A percentile compares a stretch with the other conserved stretches of the same genome.
phyloP scores from a whole-genome alignment of 2,888 invertebrate species.

The Ligdia adustata region DNA sequence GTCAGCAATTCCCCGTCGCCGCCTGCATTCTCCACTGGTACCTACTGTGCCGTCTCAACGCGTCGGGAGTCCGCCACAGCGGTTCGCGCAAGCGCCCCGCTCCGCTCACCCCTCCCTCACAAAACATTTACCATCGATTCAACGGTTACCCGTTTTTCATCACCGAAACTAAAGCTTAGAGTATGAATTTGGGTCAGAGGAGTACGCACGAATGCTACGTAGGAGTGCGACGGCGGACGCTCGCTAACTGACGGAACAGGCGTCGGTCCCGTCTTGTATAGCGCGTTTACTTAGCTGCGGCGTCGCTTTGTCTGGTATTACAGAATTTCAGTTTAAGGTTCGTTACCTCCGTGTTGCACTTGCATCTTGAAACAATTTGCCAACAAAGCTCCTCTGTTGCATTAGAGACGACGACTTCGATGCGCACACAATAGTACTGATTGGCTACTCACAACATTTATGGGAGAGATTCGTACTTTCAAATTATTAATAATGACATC shows the following conservation, averaged over 20 bases:
- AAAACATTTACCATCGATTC: slow-evolving; percentile 61
- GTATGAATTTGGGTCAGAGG: slow-evolving; percentile 50
- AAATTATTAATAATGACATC: too few species aligned
- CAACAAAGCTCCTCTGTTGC: too few species aligned
- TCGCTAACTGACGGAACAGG: slow-evolving; percentile 8
- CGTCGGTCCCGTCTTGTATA: neutral
- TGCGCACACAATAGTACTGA: too few species aligned
- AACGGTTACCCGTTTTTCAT: slow-evolving; percentile 57
- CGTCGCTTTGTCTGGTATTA: slow-evolving; percentile 4
- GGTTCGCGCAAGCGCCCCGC: slow-evolving; percentile 57
- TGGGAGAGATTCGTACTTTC: too few species aligned
- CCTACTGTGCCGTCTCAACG: slow-evolving; percentile 35
- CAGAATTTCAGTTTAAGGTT: too few species aligned
- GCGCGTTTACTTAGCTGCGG: neutral
- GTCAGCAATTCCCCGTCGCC: slow-evolving; percentile 33
- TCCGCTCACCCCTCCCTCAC: slow-evolving; percentile 41
- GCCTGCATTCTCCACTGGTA: slow-evolving; percentile 37
- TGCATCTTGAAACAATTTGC: too few species aligned
- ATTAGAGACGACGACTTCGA: too few species aligned
- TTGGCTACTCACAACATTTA: too few species aligned
- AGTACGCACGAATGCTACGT: too few species aligned
- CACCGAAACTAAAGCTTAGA: slow-evolving; percentile 50
- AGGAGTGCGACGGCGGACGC: too few species aligned
- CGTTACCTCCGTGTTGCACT: too few species aligned
- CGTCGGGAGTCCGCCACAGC: slow-evolving; percentile 35